Conservation (phyloP, 2,113 vertebrate species). For the Malurus cyaneus region DNA sequence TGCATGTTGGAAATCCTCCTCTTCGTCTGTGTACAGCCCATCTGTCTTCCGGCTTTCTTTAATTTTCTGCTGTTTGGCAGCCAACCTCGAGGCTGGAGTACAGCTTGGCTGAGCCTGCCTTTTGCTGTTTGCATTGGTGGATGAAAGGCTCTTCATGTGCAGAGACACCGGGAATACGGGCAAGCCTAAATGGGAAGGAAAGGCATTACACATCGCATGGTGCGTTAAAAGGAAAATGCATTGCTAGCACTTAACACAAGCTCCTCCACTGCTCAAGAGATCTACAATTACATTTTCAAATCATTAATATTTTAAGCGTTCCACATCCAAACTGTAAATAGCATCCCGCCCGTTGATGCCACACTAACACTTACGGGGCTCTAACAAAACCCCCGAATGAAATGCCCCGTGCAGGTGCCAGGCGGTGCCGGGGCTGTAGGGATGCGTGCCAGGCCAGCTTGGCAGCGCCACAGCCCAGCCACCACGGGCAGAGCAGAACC, state of each 20-base stretch:
- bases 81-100: slow-evolving; percentile 80
- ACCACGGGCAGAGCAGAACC: background rate
- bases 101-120: slow-evolving; percentile 81
- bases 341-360: slow-evolving; percentile 16
- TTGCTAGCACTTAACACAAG: slow-evolving; percentile 71
- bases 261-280: slow-evolving; percentile 70
- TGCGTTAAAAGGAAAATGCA: slow-evolving; percentile 64
- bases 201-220: slow-evolving; percentile 75
- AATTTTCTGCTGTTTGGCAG: slow-evolving; percentile 87
- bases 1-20: slow-evolving; percentile 78
- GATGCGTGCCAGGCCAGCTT: background rate
- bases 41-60: slow-evolving; percentile 86
- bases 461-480: background rate
- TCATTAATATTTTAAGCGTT: slow-evolving; percentile 76
- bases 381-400: background rate
- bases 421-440: background rate
- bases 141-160: slow-evolving; percentile 79
- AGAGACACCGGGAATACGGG: slow-evolving; percentile 73
- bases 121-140: slow-evolving; percentile 79
- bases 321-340: slow-evolving; percentile 63
- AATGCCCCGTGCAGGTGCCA: background rate
- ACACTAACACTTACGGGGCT: background rate
- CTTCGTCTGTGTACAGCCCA: slow-evolving; percentile 81
- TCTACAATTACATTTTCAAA: slow-evolving; percentile 73
- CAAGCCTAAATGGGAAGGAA: slow-evolving; percentile 74